phyloP scores from a whole-genome alignment of 2,797 vertebrate genomes.

The Aeoliscus strigatus region DNA sequence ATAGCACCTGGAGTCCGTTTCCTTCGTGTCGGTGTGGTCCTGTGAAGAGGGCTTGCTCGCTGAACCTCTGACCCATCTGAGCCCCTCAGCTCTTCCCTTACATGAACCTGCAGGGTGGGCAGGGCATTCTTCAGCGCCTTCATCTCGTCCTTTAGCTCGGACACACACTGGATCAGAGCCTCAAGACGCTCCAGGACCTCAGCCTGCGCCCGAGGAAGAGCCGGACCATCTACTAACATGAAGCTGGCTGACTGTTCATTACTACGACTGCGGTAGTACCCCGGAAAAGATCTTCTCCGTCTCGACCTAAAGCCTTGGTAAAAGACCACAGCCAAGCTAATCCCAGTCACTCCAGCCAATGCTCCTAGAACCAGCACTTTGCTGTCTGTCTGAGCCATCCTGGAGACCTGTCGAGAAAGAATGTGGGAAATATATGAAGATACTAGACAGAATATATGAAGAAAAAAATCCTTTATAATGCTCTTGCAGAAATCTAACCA shows the following conservation, averaged over 20 bases:
- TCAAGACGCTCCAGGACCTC: conserved; percentile 87
- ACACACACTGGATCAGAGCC: conserved; percentile 81
- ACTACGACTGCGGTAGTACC: conserved; percentile 19
- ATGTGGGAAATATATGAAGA: too few relatives aligned
- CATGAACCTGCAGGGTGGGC: conserved; percentile 82
- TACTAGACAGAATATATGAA: too few relatives aligned
- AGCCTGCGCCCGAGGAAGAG: conserved; percentile 72
- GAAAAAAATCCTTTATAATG: too few relatives aligned
- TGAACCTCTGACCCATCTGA: conserved; percentile 34
- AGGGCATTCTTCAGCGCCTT: conserved; percentile 82
- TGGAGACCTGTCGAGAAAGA: conserved; percentile 39
- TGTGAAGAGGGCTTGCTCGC: conserved; percentile 73
- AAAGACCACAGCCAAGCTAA: conserved; percentile 79
- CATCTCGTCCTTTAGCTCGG: conserved; percentile 90
- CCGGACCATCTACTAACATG: conserved; percentile 46
- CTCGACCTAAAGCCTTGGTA: conserved; percentile 61
- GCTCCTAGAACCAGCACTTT: conserved; percentile 82
- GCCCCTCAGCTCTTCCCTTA: conserved; percentile 79
- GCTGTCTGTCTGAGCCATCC: conserved; percentile 81
- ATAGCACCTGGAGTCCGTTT: conserved; percentile 65
- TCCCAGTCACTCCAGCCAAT: conserved; percentile 85
- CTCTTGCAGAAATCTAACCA: too few relatives aligned
- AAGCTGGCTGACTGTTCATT: conserved; percentile 25
- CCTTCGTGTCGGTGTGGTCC: conserved; percentile 71
- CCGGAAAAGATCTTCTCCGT: conserved; percentile 31